Base-by-base conservation (phyloP, 2,113 vertebrate species). In the Nannobrachium achirus region DNA sequence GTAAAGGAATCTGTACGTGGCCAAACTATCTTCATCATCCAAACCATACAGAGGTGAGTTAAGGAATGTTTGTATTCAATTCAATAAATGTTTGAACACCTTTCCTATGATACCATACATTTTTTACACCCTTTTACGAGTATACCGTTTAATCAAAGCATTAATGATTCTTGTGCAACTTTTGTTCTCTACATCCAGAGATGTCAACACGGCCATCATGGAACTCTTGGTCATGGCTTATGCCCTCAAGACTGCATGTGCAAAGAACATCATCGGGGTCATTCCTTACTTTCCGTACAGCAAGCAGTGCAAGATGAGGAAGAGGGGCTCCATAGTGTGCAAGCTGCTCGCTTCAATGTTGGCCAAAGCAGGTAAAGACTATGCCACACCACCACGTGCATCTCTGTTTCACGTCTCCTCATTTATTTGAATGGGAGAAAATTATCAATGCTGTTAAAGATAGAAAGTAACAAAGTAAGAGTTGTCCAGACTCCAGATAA, bases 251-350 rank as follows among this genome's bases (percentile, higher is more conserved):
- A 99, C 98, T 0, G 95, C 97, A 60, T 99, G 97, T 67, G 97
- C 98, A 72, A 93, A 95, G 89, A 99, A 96, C 79, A 99, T 99
- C 58, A 99, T 96, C 0, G 98, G 98, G 0, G 98, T 99, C 68
- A 98, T 99, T 73, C 98, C 98, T 0, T 99, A 99, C 84, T 99
- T 99, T 80, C 98, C 98, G 13, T 99, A 99, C 87, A 99, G 98
- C 93, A 99, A 99, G 75, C 98, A 99, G 75, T 98, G 97, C 92
- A 99, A 99, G 85, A 99, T 99, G 98, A 92, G 98, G 62, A 99
- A 99, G 91, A 91, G 98, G 13, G 98, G 98, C 41, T 99, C 98
- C 0, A 99, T 99, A 5, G 98, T 99, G 46, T 97, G 96, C 91
- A 99, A 99, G 79, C 86, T 99, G 45, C 90, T 99, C 71, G 98